A percentile compares a stretch with the other conserved stretches of the same genome.
Conservation (phyloP, 2,888 invertebrate species). For the Drosophila parthenogenetica region DNA sequence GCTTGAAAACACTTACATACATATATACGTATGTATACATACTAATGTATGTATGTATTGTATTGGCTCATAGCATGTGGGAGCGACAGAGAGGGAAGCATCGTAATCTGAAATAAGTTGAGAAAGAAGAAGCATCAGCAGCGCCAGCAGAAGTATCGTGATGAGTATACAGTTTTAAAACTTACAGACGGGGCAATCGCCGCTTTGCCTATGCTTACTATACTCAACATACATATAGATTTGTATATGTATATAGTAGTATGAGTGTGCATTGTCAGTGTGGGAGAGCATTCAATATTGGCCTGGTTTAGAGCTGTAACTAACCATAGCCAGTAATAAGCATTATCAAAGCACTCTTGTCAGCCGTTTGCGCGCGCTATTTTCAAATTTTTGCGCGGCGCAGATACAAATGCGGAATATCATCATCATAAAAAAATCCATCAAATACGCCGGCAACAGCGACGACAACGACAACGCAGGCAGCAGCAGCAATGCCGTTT, state of each 20-base stretch:
- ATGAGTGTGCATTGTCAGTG: conserved; percentile 23
- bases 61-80: conserved; percentile 58
- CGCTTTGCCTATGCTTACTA: conserved; percentile 55
- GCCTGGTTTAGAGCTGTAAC: conserved; percentile 47
- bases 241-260: not conserved
- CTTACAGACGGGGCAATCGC: conserved; percentile 64
- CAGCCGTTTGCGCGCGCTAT: conserved; percentile 59
- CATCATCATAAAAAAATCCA: conserved; percentile 61
- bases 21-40: conserved; percentile 31
- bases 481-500: conserved; percentile 63
- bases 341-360: conserved; percentile 26
- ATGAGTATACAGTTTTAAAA: conserved; percentile 79
- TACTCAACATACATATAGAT: conserved; percentile 18
- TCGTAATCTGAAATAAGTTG: conserved; percentile 79
- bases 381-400: conserved; percentile 63
- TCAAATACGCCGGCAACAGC: conserved; percentile 72
- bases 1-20: conserved; percentile 39
- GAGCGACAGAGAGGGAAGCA: conserved; percentile 70
- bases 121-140: conserved; percentile 71
- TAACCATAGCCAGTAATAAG: conserved; percentile 21
- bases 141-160: conserved; percentile 76
- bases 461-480: conserved; percentile 33
- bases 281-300: conserved; percentile 50
- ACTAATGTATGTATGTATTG: conserved; percentile 46
- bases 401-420: conserved; percentile 37